A percentile compares a stretch with the other conserved stretches of the same genome.
Evolutionary conservation across 2,888 invertebrate genomes (phyloP).

Genomic region (Timema podura): DNA sequence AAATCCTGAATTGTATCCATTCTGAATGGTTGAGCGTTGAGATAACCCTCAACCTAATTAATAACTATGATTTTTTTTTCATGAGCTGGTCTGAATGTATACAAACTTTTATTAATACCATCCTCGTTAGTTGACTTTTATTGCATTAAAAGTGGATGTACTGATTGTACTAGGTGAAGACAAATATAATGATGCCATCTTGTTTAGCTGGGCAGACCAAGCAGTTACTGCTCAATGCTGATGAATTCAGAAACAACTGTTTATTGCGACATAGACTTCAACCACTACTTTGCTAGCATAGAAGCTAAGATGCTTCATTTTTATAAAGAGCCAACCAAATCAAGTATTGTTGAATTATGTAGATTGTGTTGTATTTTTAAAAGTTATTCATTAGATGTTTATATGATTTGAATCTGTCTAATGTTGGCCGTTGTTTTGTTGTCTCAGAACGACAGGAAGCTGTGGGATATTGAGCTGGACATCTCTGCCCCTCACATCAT

Average conservation of each 20-base stretch:
- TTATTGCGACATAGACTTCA: not conserved
- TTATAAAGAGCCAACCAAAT: no score
- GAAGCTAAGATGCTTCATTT: no score
- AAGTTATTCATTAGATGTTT: no score
- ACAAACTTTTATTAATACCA: not conserved
- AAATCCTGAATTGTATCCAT: no score
- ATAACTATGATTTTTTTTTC: constrained; percentile 27
- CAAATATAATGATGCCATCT: no score
- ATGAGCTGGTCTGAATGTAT: constrained; percentile 12
- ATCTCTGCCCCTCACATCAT: constrained; percentile 92
- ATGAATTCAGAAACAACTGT: not conserved
- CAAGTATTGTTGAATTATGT: no score
- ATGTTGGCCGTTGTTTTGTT: constrained; percentile 15
- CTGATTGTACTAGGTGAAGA: no score
- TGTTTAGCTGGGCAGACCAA: no score
- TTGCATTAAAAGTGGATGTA: not conserved
- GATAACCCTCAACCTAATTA: no score
- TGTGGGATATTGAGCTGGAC: constrained; percentile 86
- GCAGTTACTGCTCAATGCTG: no score
- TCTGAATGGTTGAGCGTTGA: no score
- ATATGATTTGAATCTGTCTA: constrained; percentile 9
- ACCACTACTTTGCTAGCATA: not conserved
- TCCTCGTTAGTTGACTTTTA: not conserved
- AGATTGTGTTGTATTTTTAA: constrained; percentile 14
- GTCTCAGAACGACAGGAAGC: constrained; percentile 58